phyloP scores from a whole-genome alignment of 2,797 vertebrate genomes.

The Tinamus major region DNA sequence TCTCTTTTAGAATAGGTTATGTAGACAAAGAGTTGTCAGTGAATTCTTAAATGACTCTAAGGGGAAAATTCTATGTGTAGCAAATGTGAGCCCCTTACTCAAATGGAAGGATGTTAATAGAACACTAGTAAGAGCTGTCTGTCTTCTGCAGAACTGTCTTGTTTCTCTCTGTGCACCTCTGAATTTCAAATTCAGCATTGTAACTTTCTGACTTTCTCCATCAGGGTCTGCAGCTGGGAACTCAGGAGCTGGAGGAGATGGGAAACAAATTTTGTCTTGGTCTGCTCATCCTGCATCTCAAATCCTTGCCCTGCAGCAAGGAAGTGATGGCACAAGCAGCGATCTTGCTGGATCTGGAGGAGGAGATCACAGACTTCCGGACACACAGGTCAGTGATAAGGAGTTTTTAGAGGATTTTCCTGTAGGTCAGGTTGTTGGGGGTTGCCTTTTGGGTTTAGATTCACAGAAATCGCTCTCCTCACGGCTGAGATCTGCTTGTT shows the following conservation, averaged over 20 bases:
- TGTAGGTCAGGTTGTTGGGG: neutral
- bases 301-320: conserved; percentile 78
- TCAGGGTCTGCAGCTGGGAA: conserved; percentile 90
- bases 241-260: conserved; percentile 90
- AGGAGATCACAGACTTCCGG: conserved; percentile 79
- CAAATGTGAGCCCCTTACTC: neutral
- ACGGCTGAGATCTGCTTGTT: neutral
- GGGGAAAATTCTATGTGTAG: neutral
- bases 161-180: neutral
- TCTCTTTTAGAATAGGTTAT: neutral
- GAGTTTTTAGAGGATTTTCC: fast-evolving
- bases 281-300: conserved; percentile 86
- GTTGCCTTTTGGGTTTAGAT: neutral
- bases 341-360: conserved; percentile 78
- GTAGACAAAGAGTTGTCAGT: neutral
- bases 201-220: neutral
- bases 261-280: conserved; percentile 91
- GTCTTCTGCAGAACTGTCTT: neutral
- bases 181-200: neutral
- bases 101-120: neutral
- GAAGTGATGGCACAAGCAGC: conserved; percentile 78
- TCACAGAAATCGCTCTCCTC: neutral
- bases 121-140: neutral
- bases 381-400: conserved; percentile 83
- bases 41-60: neutral